phyloP scores from a whole-genome alignment of 2,797 vertebrate genomes.

The Phoeniculus purpureus region DNA sequence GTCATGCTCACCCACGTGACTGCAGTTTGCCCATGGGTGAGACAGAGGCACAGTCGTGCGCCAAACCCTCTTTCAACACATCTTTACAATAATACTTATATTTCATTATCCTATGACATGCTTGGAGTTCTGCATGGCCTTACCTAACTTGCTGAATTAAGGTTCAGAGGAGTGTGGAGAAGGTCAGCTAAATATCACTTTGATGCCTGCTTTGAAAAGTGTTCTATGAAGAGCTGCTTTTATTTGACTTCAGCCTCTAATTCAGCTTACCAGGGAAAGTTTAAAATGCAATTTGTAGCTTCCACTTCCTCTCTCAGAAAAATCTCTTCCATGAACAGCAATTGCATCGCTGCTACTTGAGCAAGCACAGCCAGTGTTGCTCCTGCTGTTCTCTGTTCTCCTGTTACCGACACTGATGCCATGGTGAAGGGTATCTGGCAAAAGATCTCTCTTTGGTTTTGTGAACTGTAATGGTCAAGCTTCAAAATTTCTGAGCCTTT shows the following conservation, averaged over 20 bases:
- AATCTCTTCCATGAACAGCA: background rate
- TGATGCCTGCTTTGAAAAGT: background rate
- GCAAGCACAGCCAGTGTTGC: background rate
- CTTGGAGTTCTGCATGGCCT: background rate
- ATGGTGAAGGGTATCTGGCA: background rate
- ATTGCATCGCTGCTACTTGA: background rate
- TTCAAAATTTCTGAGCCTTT: background rate
- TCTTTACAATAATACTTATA: background rate
- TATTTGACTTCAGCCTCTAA: background rate
- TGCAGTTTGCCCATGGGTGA: background rate
- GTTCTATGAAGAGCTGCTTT: background rate
- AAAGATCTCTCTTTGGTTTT: background rate
- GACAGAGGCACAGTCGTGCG: fast-evolving
- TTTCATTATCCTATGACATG: background rate
- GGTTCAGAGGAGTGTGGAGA: background rate
- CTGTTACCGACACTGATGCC: background rate
- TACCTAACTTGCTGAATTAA: background rate
- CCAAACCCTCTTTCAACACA: fast-evolving
- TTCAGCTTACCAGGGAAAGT: background rate
- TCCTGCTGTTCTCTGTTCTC: background rate
- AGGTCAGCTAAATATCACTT: background rate
- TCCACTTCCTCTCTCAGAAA: background rate
- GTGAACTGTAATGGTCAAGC: fast-evolving
- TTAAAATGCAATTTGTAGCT: background rate
- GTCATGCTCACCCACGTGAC: fast-evolving